Percentiles rank a stretch among this genome's conserved stretches.
Evolutionary conservation across 2,797 vertebrate genomes (phyloP).

Genomic region (Eospalax fontanierii): DNA sequence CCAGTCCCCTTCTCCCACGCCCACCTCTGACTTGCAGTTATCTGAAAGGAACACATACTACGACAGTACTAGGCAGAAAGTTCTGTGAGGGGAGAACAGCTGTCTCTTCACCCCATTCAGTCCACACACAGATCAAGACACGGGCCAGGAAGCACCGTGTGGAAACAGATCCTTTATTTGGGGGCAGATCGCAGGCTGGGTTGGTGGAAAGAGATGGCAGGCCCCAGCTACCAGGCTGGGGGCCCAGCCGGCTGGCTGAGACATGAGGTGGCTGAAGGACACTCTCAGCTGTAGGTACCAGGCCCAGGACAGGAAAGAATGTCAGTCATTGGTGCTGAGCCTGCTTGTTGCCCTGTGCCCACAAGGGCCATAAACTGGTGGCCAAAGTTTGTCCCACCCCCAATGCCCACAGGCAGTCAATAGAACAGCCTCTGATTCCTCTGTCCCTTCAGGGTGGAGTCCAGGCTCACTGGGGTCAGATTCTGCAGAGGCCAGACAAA

Average conservation of each 20-base stretch:
- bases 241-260: not conserved
- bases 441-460: slow-evolving; percentile 54
- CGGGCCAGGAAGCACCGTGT: slow-evolving; percentile 11
- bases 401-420: not conserved
- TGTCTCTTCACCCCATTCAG: not conserved
- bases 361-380: not conserved
- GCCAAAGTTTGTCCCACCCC: slow-evolving; percentile 53
- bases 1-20: not conserved
- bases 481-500: slow-evolving; percentile 63
- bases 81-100: not conserved
- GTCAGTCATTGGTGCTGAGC: not conserved
- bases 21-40: not conserved
- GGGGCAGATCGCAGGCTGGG: slow-evolving; percentile 12
- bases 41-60: not conserved
- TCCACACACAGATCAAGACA: not conserved
- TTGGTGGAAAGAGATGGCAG: not conserved
- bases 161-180: slow-evolving; percentile 79
- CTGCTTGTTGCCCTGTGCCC: not conserved
- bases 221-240: not conserved
- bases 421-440: slow-evolving; percentile 59
- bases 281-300: slow-evolving; percentile 46
- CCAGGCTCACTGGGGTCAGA: slow-evolving; percentile 54
- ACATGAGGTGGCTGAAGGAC: not conserved
- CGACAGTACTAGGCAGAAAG: not conserved
- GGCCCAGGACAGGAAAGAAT: slow-evolving; percentile 44